Conservation (phyloP, 2,888 invertebrate species). For the Nebria salina region DNA sequence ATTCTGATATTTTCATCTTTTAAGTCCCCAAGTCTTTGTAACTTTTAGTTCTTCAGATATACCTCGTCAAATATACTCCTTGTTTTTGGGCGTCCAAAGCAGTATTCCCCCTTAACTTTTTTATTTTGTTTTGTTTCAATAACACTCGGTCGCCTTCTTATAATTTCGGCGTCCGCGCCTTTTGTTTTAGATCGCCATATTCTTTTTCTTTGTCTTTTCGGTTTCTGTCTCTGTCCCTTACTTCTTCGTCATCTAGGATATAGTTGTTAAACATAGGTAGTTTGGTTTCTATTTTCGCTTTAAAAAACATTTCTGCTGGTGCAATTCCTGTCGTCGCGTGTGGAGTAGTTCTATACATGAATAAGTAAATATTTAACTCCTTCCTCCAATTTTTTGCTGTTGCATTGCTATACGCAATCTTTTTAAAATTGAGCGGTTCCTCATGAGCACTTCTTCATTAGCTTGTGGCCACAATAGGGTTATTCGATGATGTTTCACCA, state of each 20-base stretch:
- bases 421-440: constrained; percentile 50
- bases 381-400: constrained; percentile 45
- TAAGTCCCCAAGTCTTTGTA: no score
- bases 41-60: no score
- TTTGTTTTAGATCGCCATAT: no score
- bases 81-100: no score
- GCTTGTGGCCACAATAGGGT: constrained; percentile 51
- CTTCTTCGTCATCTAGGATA: background rate
- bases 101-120: no score
- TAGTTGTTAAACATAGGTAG: constrained; percentile 12
- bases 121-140: no score
- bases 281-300: constrained; percentile 40
- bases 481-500: constrained; percentile 48
- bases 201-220: no score
- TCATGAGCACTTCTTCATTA: constrained; percentile 52
- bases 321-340: constrained; percentile 50
- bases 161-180: no score
- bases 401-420: constrained; percentile 48
- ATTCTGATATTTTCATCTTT: no score
- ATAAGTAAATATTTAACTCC: constrained; percentile 40
- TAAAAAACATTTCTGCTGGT: constrained; percentile 48
- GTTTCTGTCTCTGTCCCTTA: background rate
- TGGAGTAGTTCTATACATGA: constrained; percentile 43
- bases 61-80: no score
- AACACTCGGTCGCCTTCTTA: no score